These are phyloP conservation scores for Carettochelys insculpta DNA, from an alignment of 2,113 vertebrate species.

Conservation along the genomic window DNA sequence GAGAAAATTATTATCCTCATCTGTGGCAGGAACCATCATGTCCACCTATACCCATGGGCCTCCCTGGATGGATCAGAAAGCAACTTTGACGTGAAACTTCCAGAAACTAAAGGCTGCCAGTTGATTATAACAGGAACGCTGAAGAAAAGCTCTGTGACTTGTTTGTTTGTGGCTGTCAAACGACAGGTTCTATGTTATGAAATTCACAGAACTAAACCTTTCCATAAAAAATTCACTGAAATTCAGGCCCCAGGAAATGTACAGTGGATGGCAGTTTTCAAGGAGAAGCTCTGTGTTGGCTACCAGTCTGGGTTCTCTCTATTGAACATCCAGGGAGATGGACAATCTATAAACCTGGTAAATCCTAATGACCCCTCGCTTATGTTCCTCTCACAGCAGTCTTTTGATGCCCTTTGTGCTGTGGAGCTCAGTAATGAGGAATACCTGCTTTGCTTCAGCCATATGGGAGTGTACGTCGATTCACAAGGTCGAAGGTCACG, in stretches of 20 bases:
- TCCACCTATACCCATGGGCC: constrained; percentile 91
- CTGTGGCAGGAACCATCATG: constrained; percentile 91
- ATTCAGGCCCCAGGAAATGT: constrained; percentile 87
- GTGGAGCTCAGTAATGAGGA: constrained; percentile 87
- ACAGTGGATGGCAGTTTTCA: constrained; percentile 92
- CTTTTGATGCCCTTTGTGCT: constrained; percentile 93
- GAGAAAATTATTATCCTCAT: constrained; percentile 89
- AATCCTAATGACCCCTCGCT: constrained; percentile 91
- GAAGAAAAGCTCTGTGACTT: constrained; percentile 81
- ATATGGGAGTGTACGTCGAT: constrained; percentile 95
- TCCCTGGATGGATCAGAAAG: constrained; percentile 90
- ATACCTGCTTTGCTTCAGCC: constrained; percentile 97
- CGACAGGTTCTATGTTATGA: constrained; percentile 93
- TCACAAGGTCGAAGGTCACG: constrained; percentile 90
- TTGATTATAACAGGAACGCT: constrained; percentile 83
- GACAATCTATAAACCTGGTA: constrained; percentile 91
- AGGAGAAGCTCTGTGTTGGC: constrained; percentile 92
- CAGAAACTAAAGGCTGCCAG: constrained; percentile 96
- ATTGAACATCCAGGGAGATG: constrained; percentile 93
- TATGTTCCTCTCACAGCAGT: constrained; percentile 90
- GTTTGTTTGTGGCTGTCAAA: constrained; percentile 91
- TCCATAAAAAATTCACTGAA: constrained; percentile 88
- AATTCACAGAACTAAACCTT: constrained; percentile 87
- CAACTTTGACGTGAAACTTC: constrained; percentile 87
- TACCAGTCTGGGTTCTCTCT: constrained; percentile 95